Conservation (phyloP, 2,113 vertebrate genomes). For the Nerophis lumbriciformis region DNA sequence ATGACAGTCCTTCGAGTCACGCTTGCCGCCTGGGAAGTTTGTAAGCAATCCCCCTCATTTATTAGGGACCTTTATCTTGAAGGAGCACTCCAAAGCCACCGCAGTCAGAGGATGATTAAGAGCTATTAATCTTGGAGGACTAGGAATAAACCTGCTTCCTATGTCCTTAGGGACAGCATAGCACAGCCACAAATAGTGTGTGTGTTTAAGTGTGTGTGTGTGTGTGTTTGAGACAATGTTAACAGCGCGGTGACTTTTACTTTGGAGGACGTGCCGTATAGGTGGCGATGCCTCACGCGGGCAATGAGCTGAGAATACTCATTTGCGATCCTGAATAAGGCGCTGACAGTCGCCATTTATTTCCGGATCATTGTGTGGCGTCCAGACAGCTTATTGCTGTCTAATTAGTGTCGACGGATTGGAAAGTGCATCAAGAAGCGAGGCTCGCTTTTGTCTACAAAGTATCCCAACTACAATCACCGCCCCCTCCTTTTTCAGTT, state of each 20-base stretch:
- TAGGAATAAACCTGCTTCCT: conserved; percentile 76
- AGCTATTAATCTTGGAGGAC: conserved; percentile 75
- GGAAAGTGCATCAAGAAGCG: conserved; percentile 57
- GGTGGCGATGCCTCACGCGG: conserved; percentile 89
- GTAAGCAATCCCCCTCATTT: conserved; percentile 70
- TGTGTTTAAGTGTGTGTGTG: background rate
- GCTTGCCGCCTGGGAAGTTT: conserved; percentile 35
- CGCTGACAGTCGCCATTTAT: conserved; percentile 97
- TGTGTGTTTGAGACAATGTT: conserved; percentile 71
- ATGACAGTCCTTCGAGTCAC: too few species aligned
- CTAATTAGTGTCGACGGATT: conserved; percentile 94
- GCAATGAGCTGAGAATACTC: conserved; percentile 98
- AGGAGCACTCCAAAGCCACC: background rate
- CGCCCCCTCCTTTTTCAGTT: background rate
- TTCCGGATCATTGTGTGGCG: conserved; percentile 93
- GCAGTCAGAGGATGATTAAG: conserved; percentile 76
- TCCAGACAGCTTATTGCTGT: conserved; percentile 97
- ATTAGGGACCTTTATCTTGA: conserved; percentile 63
- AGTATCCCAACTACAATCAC: conserved; percentile 4
- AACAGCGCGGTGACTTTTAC: conserved; percentile 95
- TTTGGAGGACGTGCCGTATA: conserved; percentile 78
- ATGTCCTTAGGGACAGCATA: conserved; percentile 80
- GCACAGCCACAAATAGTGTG: conserved; percentile 17
- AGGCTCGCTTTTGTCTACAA: conserved; percentile 38
- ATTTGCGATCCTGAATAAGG: conserved; percentile 96